Evolutionary conservation across 2,113 vertebrate genomes (phyloP).

Genomic region (Plecotus auritus): DNA sequence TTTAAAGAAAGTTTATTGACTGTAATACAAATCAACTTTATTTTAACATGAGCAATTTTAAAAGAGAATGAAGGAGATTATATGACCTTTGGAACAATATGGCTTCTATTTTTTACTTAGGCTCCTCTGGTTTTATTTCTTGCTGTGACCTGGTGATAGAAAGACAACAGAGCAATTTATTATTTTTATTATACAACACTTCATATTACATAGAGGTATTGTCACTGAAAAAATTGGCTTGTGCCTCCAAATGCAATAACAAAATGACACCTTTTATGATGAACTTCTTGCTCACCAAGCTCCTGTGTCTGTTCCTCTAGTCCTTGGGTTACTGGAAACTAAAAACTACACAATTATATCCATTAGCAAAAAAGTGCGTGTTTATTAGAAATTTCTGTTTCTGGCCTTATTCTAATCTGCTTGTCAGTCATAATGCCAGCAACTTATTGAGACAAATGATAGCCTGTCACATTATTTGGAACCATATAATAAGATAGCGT

Average conservation of each 20-base stretch:
- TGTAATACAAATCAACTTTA: slow-evolving; percentile 40
- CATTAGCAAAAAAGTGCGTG: slow-evolving; percentile 56
- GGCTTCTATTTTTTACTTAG: slow-evolving; percentile 45
- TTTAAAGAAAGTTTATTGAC: slow-evolving; percentile 2
- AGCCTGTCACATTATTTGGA: slow-evolving; percentile 23
- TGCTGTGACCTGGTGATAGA: slow-evolving; percentile 65
- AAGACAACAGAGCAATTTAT: slow-evolving; percentile 75
- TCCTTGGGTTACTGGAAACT: not conserved
- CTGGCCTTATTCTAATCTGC: slow-evolving; percentile 25
- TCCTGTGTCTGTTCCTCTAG: not conserved
- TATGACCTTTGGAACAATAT: slow-evolving; percentile 61
- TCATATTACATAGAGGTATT: slow-evolving; percentile 76
- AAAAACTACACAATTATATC: not conserved
- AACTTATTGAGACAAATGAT: slow-evolving; percentile 50
- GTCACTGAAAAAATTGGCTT: slow-evolving; percentile 74
- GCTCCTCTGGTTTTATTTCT: slow-evolving; percentile 66
- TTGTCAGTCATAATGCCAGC: slow-evolving; percentile 44
- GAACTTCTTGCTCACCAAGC: slow-evolving; percentile 49
- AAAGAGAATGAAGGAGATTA: slow-evolving; percentile 59
- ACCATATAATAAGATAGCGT: not conserved
- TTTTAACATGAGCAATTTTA: slow-evolving; percentile 71
- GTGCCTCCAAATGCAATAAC: slow-evolving; percentile 71
- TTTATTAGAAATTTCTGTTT: slow-evolving; percentile 57
- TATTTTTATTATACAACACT: slow-evolving; percentile 72
- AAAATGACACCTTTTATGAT: slow-evolving; percentile 72